Conservation (phyloP, 1,140 invertebrate species). For the Dinoponera quadriceps region DNA sequence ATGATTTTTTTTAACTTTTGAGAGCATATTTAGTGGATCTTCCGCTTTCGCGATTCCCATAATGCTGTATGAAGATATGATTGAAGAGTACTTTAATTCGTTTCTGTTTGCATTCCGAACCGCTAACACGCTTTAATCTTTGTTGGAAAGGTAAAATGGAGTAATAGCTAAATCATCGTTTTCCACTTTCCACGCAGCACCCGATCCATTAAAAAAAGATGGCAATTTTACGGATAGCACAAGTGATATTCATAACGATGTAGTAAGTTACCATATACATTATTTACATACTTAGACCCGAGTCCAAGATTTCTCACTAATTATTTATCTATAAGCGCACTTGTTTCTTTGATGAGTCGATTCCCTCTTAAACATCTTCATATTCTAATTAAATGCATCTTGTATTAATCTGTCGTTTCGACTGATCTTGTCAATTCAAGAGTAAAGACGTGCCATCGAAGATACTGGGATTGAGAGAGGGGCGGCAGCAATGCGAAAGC, state of each 20-base stretch:
- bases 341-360: not conserved
- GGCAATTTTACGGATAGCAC: slow-evolving; percentile 75
- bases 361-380: slow-evolving; percentile 36
- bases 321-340: not conserved
- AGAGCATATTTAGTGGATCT: slow-evolving; percentile 16
- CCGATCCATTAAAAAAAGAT: slow-evolving; percentile 69
- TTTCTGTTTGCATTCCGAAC: slow-evolving; percentile 55
- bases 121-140: slow-evolving; percentile 70
- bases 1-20: not conserved
- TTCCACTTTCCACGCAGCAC: slow-evolving; percentile 77
- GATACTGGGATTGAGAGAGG: slow-evolving; percentile 75
- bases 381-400: slow-evolving; percentile 17
- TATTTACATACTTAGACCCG: slow-evolving; percentile 2
- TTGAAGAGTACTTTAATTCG: slow-evolving; percentile 33
- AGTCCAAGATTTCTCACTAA: not conserved
- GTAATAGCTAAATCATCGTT: slow-evolving; percentile 74
- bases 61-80: not conserved
- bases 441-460: slow-evolving; percentile 72
- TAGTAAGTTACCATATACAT: slow-evolving; percentile 68
- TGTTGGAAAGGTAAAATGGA: slow-evolving; percentile 72
- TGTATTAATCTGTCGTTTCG: slow-evolving; percentile 3
- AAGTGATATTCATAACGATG: slow-evolving; percentile 72
- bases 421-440: slow-evolving; percentile 74
- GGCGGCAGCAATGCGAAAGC: slow-evolving; percentile 83
- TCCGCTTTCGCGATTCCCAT: slow-evolving; percentile 7